These are phyloP conservation scores for Cirrhinus mrigala DNA, from an alignment of 2,797 vertebrate genomes.

Conservation along the genomic window DNA sequence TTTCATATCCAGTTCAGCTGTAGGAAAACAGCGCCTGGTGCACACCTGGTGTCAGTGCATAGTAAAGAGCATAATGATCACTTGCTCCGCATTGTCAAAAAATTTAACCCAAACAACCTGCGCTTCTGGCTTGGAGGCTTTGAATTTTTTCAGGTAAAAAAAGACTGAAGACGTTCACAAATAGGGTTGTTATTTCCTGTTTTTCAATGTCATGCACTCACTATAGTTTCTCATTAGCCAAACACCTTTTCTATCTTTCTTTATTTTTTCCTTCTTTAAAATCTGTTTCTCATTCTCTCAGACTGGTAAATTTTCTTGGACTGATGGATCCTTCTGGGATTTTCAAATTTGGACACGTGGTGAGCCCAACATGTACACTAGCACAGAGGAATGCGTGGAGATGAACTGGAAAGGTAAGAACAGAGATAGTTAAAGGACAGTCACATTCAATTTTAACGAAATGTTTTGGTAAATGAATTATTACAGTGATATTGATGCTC, in stretches of 20 bases:
- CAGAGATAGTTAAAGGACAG: not conserved
- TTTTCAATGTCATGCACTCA: too few species aligned
- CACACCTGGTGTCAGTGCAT: slow-evolving; percentile 16
- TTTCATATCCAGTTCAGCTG: not conserved
- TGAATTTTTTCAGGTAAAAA: not conserved
- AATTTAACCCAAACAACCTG: not conserved
- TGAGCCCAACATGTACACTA: too few species aligned
- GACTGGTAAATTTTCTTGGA: not conserved
- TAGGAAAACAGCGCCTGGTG: not conserved
- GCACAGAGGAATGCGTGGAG: too few species aligned
- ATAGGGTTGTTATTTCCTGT: too few species aligned
- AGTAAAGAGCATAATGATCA: fast-evolving
- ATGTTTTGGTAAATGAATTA: not conserved
- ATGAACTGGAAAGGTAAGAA: not conserved
- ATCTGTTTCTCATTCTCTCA: not conserved
- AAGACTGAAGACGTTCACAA: not conserved
- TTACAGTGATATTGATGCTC: not conserved
- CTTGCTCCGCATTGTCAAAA: not conserved
- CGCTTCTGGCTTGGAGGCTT: slow-evolving; percentile 6
- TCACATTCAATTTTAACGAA: not conserved
- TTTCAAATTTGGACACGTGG: not conserved
- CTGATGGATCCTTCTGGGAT: not conserved
- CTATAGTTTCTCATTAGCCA: too few species aligned
- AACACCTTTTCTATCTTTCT: too few species aligned
- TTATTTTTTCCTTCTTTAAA: not conserved